Evolutionary conservation across 2,797 vertebrate species (phyloP), one percentile per base, ranked within the genome.

Genomic region (Chloroceryle inda): DNA sequence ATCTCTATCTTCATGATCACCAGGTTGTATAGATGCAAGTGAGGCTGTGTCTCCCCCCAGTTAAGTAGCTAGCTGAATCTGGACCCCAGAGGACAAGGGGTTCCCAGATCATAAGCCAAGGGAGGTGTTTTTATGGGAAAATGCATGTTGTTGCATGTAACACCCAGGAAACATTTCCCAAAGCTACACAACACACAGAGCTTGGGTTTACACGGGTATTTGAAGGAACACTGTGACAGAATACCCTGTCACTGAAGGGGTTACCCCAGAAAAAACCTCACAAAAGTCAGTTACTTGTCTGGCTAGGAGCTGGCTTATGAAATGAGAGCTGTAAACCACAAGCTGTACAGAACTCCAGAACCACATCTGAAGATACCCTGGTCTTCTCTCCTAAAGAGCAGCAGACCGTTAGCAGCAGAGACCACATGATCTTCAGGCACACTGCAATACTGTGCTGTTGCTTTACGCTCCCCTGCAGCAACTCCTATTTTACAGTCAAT

Each of bases 381-480:
- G 18, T 37, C 45, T 66, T 58, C 53, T 63, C 45, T 56, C 64
- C 56, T 29, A 1, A 47, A 52, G 35, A 77, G 69, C 82, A 75
- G 85, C 66, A 45, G 19, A 35, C 42, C 0, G 3, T 29, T 20
- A 29, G 66, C 53, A 72, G 68, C 66, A 52, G 35, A 20, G 15
- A 14, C 21, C 58, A 35, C 0, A 0, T 38, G 29, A 77, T 14
- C n/a, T 7, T 61, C 49, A 45, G 23, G 27, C 77, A 78, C 38
- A 23, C 6, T 0, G 0, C 50, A 26, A 23, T 4, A 3, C 33
- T 5, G 3, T 3, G 27, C 56, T 44, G 37, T 52, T 66, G 59
- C 87, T n/a, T 6, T 9, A 35, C 18, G 5, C 44, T 6, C 17
- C 29, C 37, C 26, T 10, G 42, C 53, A 77, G 61, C 49, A 62